phyloP scores from a whole-genome alignment of 2,888 invertebrate species.

The Tenthredo distinguenda region DNA sequence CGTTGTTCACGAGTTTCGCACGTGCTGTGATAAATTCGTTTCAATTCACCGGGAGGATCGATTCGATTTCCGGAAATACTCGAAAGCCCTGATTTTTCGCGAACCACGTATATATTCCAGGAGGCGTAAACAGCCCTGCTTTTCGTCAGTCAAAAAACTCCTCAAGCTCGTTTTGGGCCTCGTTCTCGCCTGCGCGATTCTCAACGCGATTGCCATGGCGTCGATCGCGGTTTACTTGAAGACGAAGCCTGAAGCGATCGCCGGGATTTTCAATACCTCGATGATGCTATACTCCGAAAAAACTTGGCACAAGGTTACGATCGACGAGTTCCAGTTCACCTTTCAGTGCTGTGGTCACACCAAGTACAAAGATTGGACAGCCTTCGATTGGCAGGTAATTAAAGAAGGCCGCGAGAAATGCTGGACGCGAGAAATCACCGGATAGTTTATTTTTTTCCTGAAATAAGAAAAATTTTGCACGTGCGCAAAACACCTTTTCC shows the following conservation, averaged over 20 bases:
- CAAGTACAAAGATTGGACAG: constrained; percentile 71
- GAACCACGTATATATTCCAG: constrained; percentile 57
- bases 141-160: constrained; percentile 59
- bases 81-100: too few relatives aligned
- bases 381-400: constrained; percentile 72
- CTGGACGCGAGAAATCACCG: not conserved
- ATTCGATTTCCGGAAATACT: too few relatives aligned
- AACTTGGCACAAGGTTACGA: constrained; percentile 65
- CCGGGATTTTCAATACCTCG: constrained; percentile 68
- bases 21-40: not conserved
- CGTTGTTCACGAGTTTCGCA: not conserved
- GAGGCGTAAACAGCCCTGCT: constrained; percentile 60
- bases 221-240: constrained; percentile 68
- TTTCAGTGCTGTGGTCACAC: constrained; percentile 72
- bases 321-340: constrained; percentile 71
- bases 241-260: constrained; percentile 62
- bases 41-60: not conserved
- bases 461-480: too few relatives aligned
- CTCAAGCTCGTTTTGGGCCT: constrained; percentile 62
- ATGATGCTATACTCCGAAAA: constrained; percentile 69
- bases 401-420: not conserved
- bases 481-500: too few relatives aligned
- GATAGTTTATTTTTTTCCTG: not conserved
- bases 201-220: constrained; percentile 67
- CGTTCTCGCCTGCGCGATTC: constrained; percentile 64